phyloP scores from a whole-genome alignment of 1,140 invertebrate species.

The Drosophila subobscura region DNA sequence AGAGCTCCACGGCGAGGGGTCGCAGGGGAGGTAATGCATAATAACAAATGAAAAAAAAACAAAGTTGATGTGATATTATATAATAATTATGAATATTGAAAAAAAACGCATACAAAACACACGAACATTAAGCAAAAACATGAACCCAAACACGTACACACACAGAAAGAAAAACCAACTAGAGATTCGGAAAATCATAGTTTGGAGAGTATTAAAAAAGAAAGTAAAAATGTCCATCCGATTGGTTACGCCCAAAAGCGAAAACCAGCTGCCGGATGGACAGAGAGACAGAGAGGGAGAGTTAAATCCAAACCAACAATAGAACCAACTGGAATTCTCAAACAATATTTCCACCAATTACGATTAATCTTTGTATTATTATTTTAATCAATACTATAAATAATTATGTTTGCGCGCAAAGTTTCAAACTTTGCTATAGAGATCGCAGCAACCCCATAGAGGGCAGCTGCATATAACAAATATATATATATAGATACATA shows the following conservation, averaged over 20 bases:
- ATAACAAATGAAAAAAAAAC: slow-evolving; percentile 70
- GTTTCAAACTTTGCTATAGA: slow-evolving; percentile 61
- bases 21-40: slow-evolving; percentile 39
- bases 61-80: slow-evolving; percentile 84
- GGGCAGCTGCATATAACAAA: slow-evolving; percentile 36
- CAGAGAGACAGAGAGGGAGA: slow-evolving; percentile 3
- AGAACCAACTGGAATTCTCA: slow-evolving; percentile 45
- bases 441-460: slow-evolving; percentile 14
- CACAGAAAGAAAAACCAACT: slow-evolving; percentile 7
- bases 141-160: slow-evolving; percentile 21
- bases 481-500: slow-evolving; percentile 52
- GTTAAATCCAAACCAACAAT: slow-evolving; percentile 25
- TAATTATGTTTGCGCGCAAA: slow-evolving; percentile 45
- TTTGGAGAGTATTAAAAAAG: slow-evolving; percentile 21
- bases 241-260: background rate
- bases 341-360: slow-evolving; percentile 56
- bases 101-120: slow-evolving; percentile 47
- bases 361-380: slow-evolving; percentile 60
- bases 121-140: slow-evolving; percentile 37
- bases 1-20: slow-evolving; percentile 22
- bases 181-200: slow-evolving; percentile 20
- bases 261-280: slow-evolving; percentile 19
- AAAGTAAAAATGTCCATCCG: background rate
- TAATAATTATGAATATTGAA: slow-evolving; percentile 75
- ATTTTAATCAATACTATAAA: slow-evolving; percentile 45